Percentiles rank a stretch among this genome's conserved stretches.
These are phyloP conservation scores for Maniola jurtina DNA, from an alignment of 1,140 invertebrate genomes.

Conservation along the genomic window DNA sequence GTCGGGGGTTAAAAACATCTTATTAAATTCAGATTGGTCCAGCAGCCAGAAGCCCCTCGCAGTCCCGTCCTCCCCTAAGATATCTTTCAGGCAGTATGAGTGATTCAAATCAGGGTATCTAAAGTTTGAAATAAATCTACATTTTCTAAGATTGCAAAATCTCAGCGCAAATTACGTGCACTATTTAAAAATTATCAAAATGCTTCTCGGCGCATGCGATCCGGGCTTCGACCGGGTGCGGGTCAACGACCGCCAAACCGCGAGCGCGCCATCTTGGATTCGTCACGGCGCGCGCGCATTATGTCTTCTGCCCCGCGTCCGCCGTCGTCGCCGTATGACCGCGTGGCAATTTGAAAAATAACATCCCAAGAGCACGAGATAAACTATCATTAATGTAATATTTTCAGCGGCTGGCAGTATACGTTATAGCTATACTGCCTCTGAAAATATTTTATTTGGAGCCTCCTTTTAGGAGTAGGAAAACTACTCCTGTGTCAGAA, in stretches of 20 bases:
- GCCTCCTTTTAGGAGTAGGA: too few species aligned
- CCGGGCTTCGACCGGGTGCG: constrained; percentile 53
- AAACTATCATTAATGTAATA: background rate
- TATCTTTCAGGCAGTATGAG: too few species aligned
- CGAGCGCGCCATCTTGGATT: constrained; percentile 70
- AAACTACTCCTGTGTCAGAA: too few species aligned
- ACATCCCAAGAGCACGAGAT: constrained; percentile 4
- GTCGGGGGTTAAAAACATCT: too few species aligned
- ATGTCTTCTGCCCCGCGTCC: constrained; percentile 55
- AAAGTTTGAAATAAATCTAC: background rate
- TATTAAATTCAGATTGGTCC: background rate
- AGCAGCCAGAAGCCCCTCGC: too few species aligned
- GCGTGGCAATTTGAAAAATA: constrained; percentile 21
- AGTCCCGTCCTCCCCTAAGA: too few species aligned
- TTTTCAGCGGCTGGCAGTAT: too few species aligned
- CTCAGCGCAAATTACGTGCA: constrained; percentile 23
- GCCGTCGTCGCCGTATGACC: constrained; percentile 29
- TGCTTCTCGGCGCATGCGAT: constrained; percentile 49
- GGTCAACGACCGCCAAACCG: constrained; percentile 73
- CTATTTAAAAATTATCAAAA: constrained; percentile 40
- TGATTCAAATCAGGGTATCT: too few species aligned
- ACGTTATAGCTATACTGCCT: too few species aligned
- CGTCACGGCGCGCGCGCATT: constrained; percentile 72
- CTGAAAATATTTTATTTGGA: too few species aligned
- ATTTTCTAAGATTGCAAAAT: constrained; percentile 7